Conservation (phyloP, 2,888 invertebrate species). For the Alcis repandata region DNA sequence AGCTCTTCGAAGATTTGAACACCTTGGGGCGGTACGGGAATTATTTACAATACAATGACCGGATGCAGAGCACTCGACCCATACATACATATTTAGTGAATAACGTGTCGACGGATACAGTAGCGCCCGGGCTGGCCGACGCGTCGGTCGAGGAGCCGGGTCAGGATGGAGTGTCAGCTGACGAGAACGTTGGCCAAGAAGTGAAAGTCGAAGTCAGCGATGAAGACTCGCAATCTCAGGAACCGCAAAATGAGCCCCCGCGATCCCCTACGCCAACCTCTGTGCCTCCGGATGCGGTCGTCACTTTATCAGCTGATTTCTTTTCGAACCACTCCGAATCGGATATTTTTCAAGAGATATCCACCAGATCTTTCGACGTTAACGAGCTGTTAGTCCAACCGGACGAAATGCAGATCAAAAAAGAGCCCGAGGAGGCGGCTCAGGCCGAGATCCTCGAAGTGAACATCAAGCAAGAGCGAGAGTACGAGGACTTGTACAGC, state of each 20-base stretch:
- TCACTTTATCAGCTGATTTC: constrained; percentile 76
- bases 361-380: constrained; percentile 78
- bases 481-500: constrained; percentile 72
- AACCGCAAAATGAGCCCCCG: constrained; percentile 54
- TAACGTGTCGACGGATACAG: constrained; percentile 81
- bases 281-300: constrained; percentile 63
- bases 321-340: constrained; percentile 71
- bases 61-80: constrained; percentile 75
- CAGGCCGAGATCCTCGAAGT: constrained; percentile 55
- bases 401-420: constrained; percentile 77
- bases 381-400: constrained; percentile 76
- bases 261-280: constrained; percentile 7
- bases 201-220: constrained; percentile 71
- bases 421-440: constrained; percentile 59
- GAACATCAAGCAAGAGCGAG: constrained; percentile 71
- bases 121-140: constrained; percentile 70
- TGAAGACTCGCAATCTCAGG: constrained; percentile 59
- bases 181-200: constrained; percentile 81
- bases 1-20: constrained; percentile 91
- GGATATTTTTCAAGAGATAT: constrained; percentile 78
- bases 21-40: constrained; percentile 87
- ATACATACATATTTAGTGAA: constrained; percentile 84
- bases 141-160: constrained; percentile 63
- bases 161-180: constrained; percentile 75
- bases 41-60: constrained; percentile 75